Evolutionary conservation across 2,113 vertebrate species (phyloP).

Genomic region (Ammodramus savannarum): DNA sequence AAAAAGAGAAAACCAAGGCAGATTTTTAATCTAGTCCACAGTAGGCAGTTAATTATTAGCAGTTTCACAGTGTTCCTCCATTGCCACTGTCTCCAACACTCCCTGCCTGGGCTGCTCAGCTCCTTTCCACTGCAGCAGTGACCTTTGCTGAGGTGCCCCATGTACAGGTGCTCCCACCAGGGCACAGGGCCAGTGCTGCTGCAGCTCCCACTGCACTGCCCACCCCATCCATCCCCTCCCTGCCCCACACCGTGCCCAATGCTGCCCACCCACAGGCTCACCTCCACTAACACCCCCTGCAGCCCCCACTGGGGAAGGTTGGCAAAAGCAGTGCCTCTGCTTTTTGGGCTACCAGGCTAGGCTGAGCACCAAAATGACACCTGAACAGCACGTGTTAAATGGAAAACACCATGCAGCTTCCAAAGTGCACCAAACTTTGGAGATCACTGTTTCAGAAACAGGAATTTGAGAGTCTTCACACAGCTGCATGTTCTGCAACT

Average conservation of each 20-base stretch:
- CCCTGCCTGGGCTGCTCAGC: not conserved
- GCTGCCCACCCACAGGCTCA: fast-evolving
- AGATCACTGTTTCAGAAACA: not conserved
- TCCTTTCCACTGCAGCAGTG: not conserved
- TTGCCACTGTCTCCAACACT: not conserved
- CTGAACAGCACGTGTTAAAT: not conserved
- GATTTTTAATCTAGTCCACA: not conserved
- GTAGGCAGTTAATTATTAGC: fast-evolving
- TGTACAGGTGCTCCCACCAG: fast-evolving
- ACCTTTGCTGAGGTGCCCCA: not conserved
- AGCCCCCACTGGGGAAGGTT: not conserved
- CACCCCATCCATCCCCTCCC: not conserved
- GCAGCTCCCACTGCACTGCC: not conserved
- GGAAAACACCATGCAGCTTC: not conserved
- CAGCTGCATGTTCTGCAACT: not conserved
- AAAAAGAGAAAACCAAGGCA: not conserved
- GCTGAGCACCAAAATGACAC: not conserved
- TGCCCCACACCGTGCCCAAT: fast-evolving
- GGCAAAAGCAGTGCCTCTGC: not conserved
- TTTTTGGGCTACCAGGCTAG: not conserved
- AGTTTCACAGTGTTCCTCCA: not conserved
- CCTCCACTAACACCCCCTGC: not conserved
- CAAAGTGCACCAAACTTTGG: not conserved
- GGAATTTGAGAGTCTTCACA: not conserved
- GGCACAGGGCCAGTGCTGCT: not conserved